These are phyloP conservation scores for Bombycilla garrulus DNA, from an alignment of 2,113 vertebrate species.

Conservation along the genomic window DNA sequence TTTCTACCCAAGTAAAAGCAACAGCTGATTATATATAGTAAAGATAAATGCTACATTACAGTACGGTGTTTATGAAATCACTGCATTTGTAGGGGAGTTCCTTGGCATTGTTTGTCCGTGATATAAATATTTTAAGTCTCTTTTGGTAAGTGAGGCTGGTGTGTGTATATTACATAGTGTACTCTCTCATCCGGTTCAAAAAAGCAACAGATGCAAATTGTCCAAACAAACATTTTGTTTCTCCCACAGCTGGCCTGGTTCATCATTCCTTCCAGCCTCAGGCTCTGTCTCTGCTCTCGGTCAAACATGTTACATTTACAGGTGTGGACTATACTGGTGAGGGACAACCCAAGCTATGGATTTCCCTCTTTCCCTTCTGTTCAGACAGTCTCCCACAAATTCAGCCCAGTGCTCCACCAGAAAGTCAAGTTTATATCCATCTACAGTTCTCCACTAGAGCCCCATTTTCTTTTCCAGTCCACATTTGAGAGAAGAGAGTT, in stretches of 20 bases:
- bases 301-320: background rate
- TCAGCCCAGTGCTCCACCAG: background rate
- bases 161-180: constrained; percentile 71
- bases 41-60: constrained; percentile 66
- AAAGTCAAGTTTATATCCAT: background rate
- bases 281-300: background rate
- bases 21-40: constrained; percentile 63
- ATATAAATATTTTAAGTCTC: constrained; percentile 80
- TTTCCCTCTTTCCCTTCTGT: background rate
- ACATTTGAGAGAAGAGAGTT: background rate
- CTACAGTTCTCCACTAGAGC: background rate
- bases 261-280: constrained; percentile 3
- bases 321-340: background rate
- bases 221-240: constrained; percentile 79
- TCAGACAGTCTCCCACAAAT: background rate
- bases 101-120: constrained; percentile 71
- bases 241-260: constrained; percentile 65
- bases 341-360: rapidly evolving
- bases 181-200: constrained; percentile 69
- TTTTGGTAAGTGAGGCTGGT: constrained; percentile 67
- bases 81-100: constrained; percentile 66
- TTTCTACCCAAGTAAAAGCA: constrained; percentile 47
- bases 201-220: constrained; percentile 74
- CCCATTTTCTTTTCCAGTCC: background rate
- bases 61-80: constrained; percentile 73